Evolutionary conservation across 2,888 invertebrate genomes (phyloP), one percentile per base, ranked within the genome.

Genomic region (Leucophenga maculata): DNA sequence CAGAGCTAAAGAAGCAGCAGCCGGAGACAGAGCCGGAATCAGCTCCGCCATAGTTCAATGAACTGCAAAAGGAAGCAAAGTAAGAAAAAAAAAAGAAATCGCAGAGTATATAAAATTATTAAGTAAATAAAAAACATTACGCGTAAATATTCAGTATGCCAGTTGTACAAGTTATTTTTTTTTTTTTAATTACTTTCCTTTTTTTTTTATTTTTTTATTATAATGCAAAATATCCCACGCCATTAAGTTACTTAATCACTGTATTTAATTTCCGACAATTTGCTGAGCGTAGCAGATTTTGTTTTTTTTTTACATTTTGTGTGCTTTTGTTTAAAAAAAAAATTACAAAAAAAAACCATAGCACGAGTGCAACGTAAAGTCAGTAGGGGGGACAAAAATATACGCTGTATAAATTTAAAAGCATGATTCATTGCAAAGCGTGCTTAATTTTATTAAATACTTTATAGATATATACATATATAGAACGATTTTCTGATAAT

Each of bases 211-310:
- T 57, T 13, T 55, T 55, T 55, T 16, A 11, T 22, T 57, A n/a
- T 57, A 57, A 20, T 26, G 59, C 59, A 32, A 59, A 59, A 59
- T 80, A 82, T 79, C 74, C 80, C 80, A 80, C 82, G 78, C 78
- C 81, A 82, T 82, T 82, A 79, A 79, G 81, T 81, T 80, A 79
- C 81, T 81, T 80, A 82, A 82, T 77, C 80, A 79, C 79, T 78
- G 78, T 76, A 81, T 82, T 81, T 82, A 82, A 80, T 82, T 81
- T 77, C 75, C 76, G 74, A 76, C 75, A 75, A 72, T 77, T 75
- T 71, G 75, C 72, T 78, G 22, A 18, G 26, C 55, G 26, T 2
- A 18, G 18, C 39, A 8, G 44, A 31, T 22, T 26, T 60, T 44
- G 4, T 39, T 44, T 18, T 8, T 64, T 64, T 22, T 62, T 20